phyloP scores from a whole-genome alignment of 2,797 vertebrate genomes.

The Chrysocyon brachyurus region DNA sequence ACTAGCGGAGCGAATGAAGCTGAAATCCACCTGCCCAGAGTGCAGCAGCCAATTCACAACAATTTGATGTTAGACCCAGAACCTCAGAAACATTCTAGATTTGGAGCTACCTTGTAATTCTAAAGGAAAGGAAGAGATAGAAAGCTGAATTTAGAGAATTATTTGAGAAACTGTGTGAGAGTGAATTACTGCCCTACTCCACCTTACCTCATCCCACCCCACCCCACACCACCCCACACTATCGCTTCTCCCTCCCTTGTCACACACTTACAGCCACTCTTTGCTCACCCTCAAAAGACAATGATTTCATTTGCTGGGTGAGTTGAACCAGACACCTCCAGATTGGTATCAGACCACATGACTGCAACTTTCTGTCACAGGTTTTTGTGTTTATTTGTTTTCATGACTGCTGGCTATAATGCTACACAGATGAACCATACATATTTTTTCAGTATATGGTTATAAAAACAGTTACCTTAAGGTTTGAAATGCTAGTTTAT shows the following conservation, averaged over 20 bases:
- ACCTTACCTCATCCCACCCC: rapidly evolving
- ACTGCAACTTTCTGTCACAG: not conserved
- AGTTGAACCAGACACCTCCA: not conserved
- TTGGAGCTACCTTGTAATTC: not conserved
- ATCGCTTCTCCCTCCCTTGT: not conserved
- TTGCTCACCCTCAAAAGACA: not conserved
- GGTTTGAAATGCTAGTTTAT: not conserved
- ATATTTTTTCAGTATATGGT: not conserved
- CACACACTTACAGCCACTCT: not conserved
- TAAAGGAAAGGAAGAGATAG: not conserved
- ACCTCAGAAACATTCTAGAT: not conserved
- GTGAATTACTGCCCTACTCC: rapidly evolving
- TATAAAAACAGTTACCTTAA: conserved; percentile 11
- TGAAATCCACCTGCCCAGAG: not conserved
- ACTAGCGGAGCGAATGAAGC: not conserved
- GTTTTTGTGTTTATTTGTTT: conserved; percentile 46
- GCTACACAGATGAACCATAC: not conserved
- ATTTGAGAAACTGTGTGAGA: not conserved
- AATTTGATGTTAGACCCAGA: not conserved
- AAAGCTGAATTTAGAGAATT: not conserved
- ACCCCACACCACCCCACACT: rapidly evolving
- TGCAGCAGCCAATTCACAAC: not conserved
- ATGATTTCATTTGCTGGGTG: not conserved
- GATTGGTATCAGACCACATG: not conserved
- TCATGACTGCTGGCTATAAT: not conserved